phyloP scores from a whole-genome alignment of 1,140 invertebrate genomes.

The Lamellibrachia luymesi region DNA sequence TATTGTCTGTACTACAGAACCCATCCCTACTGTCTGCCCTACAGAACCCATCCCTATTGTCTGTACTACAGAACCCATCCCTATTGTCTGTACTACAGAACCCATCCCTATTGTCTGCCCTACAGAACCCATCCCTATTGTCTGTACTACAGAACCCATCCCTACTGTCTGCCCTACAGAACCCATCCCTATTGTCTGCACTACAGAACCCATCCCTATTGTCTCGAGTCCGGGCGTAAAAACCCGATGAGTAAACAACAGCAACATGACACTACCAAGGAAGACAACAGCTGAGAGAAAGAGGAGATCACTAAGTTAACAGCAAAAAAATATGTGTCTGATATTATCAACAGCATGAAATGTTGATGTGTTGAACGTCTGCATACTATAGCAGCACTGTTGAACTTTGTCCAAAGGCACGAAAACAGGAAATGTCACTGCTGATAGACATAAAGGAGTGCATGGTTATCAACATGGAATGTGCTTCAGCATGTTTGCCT shows the following conservation, averaged over 20 bases:
- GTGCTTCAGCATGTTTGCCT: neutral
- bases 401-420: neutral
- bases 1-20: too few species aligned
- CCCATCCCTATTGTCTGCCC: too few species aligned
- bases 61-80: too few species aligned
- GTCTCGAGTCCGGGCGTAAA: neutral
- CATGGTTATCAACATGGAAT: neutral
- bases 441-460: neutral
- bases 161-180: too few species aligned
- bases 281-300: neutral
- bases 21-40: too few species aligned
- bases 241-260: neutral
- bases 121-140: too few species aligned
- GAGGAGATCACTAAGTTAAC: neutral
- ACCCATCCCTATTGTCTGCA: neutral
- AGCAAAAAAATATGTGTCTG: neutral
- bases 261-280: too few species aligned
- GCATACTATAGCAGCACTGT: neutral
- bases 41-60: too few species aligned
- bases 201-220: neutral
- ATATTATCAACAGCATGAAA: neutral
- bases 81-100: too few species aligned
- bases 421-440: neutral
- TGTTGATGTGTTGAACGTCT: too few species aligned
- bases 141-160: too few species aligned